Evolutionary conservation across 1,140 invertebrate species (phyloP), one percentile per base, ranked within the genome.

Genomic region (Odontomachus brunneus): DNA sequence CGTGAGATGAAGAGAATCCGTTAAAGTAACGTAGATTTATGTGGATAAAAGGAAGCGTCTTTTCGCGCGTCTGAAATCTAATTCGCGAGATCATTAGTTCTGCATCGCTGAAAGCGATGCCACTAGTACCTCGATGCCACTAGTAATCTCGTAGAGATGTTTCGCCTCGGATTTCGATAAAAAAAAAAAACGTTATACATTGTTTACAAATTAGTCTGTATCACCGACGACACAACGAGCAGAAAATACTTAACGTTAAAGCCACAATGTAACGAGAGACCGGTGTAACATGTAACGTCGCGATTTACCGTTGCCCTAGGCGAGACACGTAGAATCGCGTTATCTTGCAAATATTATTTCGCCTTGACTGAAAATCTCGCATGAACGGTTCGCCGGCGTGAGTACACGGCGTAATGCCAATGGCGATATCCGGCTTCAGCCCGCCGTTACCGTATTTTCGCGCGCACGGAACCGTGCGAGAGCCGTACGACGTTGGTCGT

Each of bases 371-470:
- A 80, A 80, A 80, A 80, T 80, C 29, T 71, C 65, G 53, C 75
- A 71, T 29, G 66, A 55, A 75, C 67, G 71, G 65, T 82, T 73
- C 75, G 62, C 72, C 84, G 69, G 59, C 66, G 67, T 78, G 69
- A 69, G 51, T 75, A 84, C 78, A 82, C 86, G 81, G 69, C 82
- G 73, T 87, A 82, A 84, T 80, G 81, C 81, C 85, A 69, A 71
- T 63, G 67, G 85, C 85, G 86, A 87, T 87, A 87, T 87, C 86
- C 82, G 85, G 73, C 75, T 84, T 29, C 60, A 51, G 44, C 17
- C 12, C 24, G 55, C 72, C 85, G 86, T 87, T 87, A 86, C 86
- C 53, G 53, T 80, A 80, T 80, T 80, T 80, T 57, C 75, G 75
- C 75, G 75, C 75, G 65, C 86, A 80, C 59, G 72, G 66, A 86